A percentile compares a stretch with the other conserved stretches of the same genome.
phyloP scores from a whole-genome alignment of 2,113 vertebrate species.

The Ceuthmochares aereus region DNA sequence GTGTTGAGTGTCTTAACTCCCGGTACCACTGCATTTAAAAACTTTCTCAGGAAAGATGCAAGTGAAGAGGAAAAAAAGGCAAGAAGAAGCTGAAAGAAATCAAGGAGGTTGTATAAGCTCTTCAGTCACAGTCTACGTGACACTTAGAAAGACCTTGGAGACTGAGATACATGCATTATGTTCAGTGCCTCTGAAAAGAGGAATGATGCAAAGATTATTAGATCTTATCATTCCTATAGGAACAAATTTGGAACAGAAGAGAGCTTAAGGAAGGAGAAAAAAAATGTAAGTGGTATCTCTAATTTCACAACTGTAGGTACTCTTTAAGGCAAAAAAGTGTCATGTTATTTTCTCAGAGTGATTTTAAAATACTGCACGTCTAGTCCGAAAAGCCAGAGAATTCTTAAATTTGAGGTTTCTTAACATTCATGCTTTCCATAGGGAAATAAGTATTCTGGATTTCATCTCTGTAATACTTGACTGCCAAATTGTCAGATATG shows the following conservation, averaged over 20 bases:
- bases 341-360: neutral
- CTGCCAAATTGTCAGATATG: neutral
- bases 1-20: neutral
- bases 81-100: neutral
- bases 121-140: neutral
- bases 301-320: conserved; percentile 39
- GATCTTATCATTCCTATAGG: neutral
- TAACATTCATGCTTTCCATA: neutral
- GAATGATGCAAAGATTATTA: neutral
- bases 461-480: neutral
- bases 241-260: neutral
- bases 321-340: conserved; percentile 2
- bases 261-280: neutral
- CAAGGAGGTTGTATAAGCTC: neutral
- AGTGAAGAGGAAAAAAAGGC: neutral
- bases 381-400: conserved; percentile 10
- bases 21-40: neutral
- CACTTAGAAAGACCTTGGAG: neutral
- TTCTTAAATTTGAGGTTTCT: conserved; percentile 23
- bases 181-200: neutral
- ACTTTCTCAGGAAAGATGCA: neutral
- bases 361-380: conserved; percentile 7
- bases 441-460: neutral
- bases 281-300: neutral
- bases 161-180: neutral